Evolutionary conservation across 2,113 vertebrate species (phyloP).

Genomic region (Pantherophis guttatus): DNA sequence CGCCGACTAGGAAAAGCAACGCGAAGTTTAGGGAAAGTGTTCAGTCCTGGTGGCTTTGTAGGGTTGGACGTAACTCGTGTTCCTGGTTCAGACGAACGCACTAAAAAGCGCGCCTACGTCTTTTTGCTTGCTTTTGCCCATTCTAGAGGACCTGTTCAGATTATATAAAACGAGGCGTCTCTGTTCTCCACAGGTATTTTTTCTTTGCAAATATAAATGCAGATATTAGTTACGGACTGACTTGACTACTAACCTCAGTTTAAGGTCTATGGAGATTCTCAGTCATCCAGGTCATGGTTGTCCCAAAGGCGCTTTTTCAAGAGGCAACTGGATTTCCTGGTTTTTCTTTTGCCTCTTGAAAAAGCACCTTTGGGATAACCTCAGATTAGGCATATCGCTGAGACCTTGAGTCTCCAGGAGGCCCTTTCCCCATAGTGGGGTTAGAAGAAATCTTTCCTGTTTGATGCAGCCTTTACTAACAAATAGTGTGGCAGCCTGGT

Average conservation of each 20-base stretch:
- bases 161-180: not conserved
- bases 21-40: not conserved
- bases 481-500: not conserved
- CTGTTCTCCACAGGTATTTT: not conserved
- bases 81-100: not conserved
- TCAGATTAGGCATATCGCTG: not conserved
- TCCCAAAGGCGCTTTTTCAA: too few relatives aligned
- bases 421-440: too few relatives aligned
- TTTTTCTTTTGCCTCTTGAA: too few relatives aligned
- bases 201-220: not conserved
- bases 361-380: too few relatives aligned
- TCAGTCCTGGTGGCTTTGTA: not conserved
- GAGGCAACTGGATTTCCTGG: too few relatives aligned
- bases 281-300: too few relatives aligned
- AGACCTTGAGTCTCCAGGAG: not conserved
- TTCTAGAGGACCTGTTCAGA: too few relatives aligned
- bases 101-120: not conserved
- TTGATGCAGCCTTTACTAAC: not conserved
- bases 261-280: too few relatives aligned
- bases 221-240: not conserved
- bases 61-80: not conserved
- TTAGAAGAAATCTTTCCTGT: not conserved
- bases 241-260: too few relatives aligned
- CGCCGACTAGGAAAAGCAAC: not conserved
- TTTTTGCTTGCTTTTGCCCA: not conserved